phyloP scores from a whole-genome alignment of 2,113 vertebrate species.

The Sphaerodactylus townsendi region DNA sequence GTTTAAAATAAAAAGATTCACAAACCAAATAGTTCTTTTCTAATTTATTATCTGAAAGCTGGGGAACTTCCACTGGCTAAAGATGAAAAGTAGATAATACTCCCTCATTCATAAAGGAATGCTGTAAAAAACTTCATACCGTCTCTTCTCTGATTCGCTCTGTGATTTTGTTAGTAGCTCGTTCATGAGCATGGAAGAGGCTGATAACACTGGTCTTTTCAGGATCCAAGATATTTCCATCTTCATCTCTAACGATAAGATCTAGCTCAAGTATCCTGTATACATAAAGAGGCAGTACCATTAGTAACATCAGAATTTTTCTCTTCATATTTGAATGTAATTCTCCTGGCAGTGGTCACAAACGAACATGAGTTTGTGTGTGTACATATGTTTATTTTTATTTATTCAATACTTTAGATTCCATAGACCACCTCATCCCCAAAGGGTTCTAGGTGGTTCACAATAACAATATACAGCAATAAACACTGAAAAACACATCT shows the following conservation, averaged over 20 bases:
- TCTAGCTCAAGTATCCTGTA: slow-evolving; percentile 91
- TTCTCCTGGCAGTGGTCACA: neutral
- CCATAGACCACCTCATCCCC: too few relatives aligned
- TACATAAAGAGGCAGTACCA: slow-evolving; percentile 21
- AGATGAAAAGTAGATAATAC: neutral
- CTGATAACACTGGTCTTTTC: slow-evolving; percentile 93
- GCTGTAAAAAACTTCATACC: slow-evolving; percentile 68
- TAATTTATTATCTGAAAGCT: neutral
- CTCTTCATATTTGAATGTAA: neutral
- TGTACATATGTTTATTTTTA: too few relatives aligned
- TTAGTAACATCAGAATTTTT: neutral
- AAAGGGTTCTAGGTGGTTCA: too few relatives aligned
- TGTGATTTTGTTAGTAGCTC: slow-evolving; percentile 88
- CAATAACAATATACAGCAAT: too few relatives aligned
- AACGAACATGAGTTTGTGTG: too few relatives aligned
- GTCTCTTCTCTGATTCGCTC: slow-evolving; percentile 96
- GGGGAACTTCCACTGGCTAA: neutral
- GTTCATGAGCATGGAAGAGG: slow-evolving; percentile 92
- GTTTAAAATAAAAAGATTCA: neutral
- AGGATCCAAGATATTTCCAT: slow-evolving; percentile 95
- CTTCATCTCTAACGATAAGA: slow-evolving; percentile 89
- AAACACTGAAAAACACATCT: too few relatives aligned
- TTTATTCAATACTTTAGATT: too few relatives aligned
- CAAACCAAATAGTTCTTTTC: neutral
- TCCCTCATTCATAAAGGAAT: neutral